phyloP scores from a whole-genome alignment of 1,140 invertebrate genomes.

The Sweltsa coloradensis region DNA sequence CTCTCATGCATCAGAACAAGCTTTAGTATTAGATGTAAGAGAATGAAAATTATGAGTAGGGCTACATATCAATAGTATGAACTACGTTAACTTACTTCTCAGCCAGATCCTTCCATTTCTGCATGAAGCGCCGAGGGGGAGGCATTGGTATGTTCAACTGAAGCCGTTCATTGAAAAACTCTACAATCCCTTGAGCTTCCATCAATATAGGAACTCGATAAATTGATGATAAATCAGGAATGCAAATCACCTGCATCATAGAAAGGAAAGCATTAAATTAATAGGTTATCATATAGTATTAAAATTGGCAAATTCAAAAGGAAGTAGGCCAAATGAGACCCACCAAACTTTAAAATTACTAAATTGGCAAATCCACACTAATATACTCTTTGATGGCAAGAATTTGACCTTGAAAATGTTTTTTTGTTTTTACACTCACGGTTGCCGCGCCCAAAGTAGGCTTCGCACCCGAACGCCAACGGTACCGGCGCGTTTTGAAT shows the following conservation, averaged over 20 bases:
- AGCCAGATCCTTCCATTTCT: slow-evolving; percentile 82
- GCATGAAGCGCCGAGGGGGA: slow-evolving; percentile 61
- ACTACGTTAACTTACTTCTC: slow-evolving; percentile 37
- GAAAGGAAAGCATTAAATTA: slow-evolving; percentile 10
- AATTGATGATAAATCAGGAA: slow-evolving; percentile 88
- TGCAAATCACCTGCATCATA: slow-evolving; percentile 75
- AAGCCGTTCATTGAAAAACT: slow-evolving; percentile 73
- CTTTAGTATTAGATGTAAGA: neutral
- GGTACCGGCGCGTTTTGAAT: too few species aligned
- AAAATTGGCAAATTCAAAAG: too few species aligned
- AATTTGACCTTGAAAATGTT: too few species aligned
- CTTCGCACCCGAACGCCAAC: too few species aligned
- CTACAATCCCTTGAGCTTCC: slow-evolving; percentile 79
- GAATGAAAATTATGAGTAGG: neutral
- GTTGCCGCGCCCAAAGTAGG: too few species aligned
- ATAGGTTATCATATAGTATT: neutral
- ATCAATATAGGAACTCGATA: slow-evolving; percentile 93
- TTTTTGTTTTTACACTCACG: too few species aligned
- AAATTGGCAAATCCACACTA: too few species aligned
- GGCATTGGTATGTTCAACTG: slow-evolving; percentile 56
- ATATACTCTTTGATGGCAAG: too few species aligned
- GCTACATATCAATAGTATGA: neutral
- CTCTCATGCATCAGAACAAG: slow-evolving; percentile 1
- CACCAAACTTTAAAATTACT: too few species aligned
- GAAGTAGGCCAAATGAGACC: too few species aligned